phyloP scores from a whole-genome alignment of 2,113 vertebrate species.

The Butorides virescens region DNA sequence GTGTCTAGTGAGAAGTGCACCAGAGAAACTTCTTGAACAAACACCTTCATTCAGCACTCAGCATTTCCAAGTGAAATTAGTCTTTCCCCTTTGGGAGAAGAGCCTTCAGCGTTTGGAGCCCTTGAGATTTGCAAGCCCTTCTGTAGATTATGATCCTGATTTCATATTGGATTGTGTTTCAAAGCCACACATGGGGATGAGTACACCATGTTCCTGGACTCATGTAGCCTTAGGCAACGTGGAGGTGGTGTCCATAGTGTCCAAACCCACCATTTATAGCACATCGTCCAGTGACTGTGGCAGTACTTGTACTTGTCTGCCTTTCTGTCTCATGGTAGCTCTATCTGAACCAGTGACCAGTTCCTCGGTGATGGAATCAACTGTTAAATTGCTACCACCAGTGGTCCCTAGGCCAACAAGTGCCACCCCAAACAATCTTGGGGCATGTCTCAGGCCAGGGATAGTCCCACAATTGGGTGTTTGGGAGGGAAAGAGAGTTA shows the following conservation, averaged over 20 bases:
- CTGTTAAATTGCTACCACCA: background rate
- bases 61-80: background rate
- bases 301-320: background rate
- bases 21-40: background rate
- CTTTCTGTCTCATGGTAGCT: background rate
- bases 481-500: background rate
- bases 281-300: background rate
- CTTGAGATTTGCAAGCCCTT: background rate
- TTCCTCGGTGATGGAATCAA: background rate
- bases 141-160: background rate
- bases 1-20: background rate
- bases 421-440: background rate
- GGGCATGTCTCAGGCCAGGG: rapidly evolving
- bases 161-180: background rate
- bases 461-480: background rate
- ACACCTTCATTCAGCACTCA: background rate
- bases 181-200: background rate
- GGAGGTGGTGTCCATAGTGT: background rate
- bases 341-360: background rate
- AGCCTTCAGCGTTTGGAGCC: background rate
- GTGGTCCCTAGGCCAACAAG: background rate
- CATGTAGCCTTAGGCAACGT: background rate
- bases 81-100: background rate
- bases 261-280: background rate
- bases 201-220: background rate